Conservation (phyloP, 2,113 vertebrate species). For the Tupaia chinensis region DNA sequence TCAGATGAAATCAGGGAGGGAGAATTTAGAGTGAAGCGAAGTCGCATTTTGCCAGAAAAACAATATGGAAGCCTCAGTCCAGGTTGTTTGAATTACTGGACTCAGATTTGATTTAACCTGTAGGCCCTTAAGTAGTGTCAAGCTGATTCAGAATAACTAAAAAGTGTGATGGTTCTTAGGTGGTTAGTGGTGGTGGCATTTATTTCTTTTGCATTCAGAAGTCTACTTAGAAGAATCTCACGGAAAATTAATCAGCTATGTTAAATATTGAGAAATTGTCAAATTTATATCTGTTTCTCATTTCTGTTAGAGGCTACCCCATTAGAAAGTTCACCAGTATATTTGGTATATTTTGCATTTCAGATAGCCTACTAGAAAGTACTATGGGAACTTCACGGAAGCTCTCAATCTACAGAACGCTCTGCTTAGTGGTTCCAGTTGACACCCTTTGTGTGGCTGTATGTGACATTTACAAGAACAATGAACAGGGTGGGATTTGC, state of each 20-base stretch:
- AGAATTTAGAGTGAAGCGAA: not conserved
- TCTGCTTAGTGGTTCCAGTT: not conserved
- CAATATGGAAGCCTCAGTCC: not conserved
- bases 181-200: not conserved
- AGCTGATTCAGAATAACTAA: not conserved
- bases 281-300: not conserved
- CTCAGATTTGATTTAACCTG: not conserved
- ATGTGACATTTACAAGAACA: not conserved
- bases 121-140: not conserved
- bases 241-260: not conserved
- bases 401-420: not conserved
- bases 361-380: not conserved
- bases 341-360: constrained; percentile 8
- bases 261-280: not conserved
- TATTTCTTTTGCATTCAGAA: not conserved
- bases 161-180: not conserved
- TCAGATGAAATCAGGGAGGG: not conserved
- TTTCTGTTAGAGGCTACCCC: not conserved
- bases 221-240: not conserved
- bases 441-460: not conserved
- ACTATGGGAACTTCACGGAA: not conserved
- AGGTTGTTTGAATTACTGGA: not conserved
- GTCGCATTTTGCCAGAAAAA: not conserved
- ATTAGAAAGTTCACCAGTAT: not conserved
- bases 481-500: not conserved